Evolutionary conservation across 2,888 invertebrate genomes (phyloP), one percentile per base, ranked within the genome.

Genomic region (Cordylochernes scorpioides): DNA sequence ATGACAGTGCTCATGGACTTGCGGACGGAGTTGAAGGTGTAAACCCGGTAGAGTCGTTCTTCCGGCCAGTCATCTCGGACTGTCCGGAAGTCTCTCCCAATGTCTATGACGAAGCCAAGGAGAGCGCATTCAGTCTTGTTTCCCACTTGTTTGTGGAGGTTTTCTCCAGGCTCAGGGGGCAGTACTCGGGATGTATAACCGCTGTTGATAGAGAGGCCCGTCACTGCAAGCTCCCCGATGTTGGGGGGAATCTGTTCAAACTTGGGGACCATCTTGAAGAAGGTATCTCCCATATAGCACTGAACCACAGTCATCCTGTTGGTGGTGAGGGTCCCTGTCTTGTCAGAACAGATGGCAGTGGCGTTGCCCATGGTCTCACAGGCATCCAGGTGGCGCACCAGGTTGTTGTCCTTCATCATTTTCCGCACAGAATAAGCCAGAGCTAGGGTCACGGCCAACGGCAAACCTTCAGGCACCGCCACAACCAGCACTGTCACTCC

Each of bases 361-460:
- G 97, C 97, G 60, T 97, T 97, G 46, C 97, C 97, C 97, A 97
- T 99, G 0, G 97, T 99, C 60, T 97, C 97, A 58, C 97, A 99
- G 10, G 97, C 94, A 60, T 97, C 94, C 58, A 97, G 64, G 60
- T 99, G 97, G 31, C 97, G 68, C 30, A 97, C 97, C 54, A 97
- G 61, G 58, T 99, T 99, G 67, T 99, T 97, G 62, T 97, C 97
- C 61, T 82, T 77, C 94, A 97, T 97, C 94, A 97, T 97, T 91
- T 94, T 88, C 73, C 82, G 52, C 3, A 97, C 94, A 46, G 94
- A 97, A 58, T 99, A 97, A 45, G 97, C 94, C 46, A 97, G 65
- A 4, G 94, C 88, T 35, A 97, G 64, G 15, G 97, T 99, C 46
- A 97, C 94, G 51, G 97, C 97, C 39, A 97, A 62, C 42, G 94